phyloP scores from a whole-genome alignment of 2,888 invertebrate genomes.

The Thymelicus lineola region DNA sequence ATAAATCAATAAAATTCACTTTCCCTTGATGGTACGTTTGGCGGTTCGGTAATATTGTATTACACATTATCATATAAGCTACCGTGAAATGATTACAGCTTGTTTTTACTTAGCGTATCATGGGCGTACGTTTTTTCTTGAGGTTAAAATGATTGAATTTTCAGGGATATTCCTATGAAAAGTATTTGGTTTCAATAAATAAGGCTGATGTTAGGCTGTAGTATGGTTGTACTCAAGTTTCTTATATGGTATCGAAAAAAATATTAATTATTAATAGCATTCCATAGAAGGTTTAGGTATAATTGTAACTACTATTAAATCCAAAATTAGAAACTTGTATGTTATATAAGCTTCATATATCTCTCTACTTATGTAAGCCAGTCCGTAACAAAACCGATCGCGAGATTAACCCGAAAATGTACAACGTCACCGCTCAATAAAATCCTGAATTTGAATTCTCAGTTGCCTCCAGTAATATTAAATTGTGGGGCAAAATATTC shows the following conservation, averaged over 20 bases:
- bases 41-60: slow-evolving; percentile 12
- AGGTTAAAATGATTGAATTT: slow-evolving; percentile 5
- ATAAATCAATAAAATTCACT: background rate
- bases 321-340: no score
- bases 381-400: background rate
- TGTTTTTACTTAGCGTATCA: slow-evolving; percentile 16
- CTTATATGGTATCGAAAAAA: no score
- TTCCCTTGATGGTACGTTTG: background rate
- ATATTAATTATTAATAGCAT: no score
- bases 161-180: background rate
- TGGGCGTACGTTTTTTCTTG: background rate
- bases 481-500: slow-evolving; percentile 3
- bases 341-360: no score
- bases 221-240: no score
- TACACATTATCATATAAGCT: slow-evolving; percentile 27
- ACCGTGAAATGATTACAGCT: slow-evolving; percentile 19
- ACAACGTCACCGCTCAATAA: background rate
- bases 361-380: no score
- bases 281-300: no score
- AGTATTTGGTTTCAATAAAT: background rate
- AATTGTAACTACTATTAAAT: no score
- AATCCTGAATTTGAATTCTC: background rate
- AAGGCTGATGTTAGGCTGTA: no score
- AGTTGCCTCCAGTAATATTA: background rate
- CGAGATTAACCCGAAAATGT: background rate